phyloP scores from a whole-genome alignment of 2,888 invertebrate genomes.

The Dryobota labecula region DNA sequence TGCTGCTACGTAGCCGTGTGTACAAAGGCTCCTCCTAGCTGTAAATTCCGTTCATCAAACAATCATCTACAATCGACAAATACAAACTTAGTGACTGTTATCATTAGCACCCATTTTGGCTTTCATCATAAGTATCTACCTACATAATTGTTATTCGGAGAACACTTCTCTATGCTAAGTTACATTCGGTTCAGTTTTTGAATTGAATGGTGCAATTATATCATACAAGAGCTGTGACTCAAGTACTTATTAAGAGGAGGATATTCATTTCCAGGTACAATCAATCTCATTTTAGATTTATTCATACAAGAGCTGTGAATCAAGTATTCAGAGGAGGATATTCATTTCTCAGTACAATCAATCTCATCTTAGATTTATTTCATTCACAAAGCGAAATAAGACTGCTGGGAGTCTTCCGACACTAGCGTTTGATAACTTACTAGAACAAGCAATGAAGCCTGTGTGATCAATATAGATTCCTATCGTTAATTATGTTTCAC shows the following conservation, averaged over 20 bases:
- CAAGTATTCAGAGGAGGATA: neutral
- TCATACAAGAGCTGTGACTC: neutral
- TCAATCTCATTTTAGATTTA: neutral
- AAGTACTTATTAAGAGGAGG: neutral
- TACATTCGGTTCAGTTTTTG: neutral
- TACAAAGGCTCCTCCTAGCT: too few relatives aligned
- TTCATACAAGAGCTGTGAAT: neutral
- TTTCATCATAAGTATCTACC: too few relatives aligned
- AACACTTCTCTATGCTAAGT: neutral
- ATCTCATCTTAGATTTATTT: neutral
- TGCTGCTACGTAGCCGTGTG: too few relatives aligned
- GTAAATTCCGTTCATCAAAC: neutral
- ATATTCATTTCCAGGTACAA: neutral
- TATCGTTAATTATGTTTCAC: constrained; percentile 14
- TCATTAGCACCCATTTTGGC: neutral
- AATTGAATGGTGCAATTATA: neutral
- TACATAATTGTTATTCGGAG: neutral
- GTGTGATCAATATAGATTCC: constrained; percentile 3
- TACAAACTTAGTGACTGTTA: neutral
- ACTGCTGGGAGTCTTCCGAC: neutral
- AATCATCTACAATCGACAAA: neutral
- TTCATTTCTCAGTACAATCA: neutral
- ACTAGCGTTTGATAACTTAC: neutral
- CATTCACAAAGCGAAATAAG: neutral
- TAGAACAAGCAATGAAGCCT: neutral